Evolutionary conservation across 2,888 invertebrate genomes (phyloP).

Genomic region (Archips xylosteana): DNA sequence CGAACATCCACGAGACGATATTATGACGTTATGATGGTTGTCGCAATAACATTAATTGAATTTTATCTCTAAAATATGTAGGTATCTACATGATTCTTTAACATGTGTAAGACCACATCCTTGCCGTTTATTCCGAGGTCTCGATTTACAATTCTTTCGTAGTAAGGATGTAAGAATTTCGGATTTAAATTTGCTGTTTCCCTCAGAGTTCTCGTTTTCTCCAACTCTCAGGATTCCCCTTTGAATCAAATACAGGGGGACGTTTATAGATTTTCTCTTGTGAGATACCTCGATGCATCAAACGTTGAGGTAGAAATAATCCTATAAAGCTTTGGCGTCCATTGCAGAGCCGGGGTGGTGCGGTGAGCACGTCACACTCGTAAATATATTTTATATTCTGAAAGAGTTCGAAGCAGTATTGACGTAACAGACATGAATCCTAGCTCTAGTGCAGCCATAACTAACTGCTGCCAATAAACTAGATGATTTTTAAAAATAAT

Average conservation of each 20-base stretch:
- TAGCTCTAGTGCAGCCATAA: background rate
- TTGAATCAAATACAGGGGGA: constrained; percentile 11
- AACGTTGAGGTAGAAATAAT: constrained; percentile 26
- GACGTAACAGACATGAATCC: constrained; percentile 16
- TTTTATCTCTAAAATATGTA: background rate
- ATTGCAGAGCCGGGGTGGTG: background rate
- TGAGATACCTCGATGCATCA: constrained; percentile 22
- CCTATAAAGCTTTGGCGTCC: constrained; percentile 6
- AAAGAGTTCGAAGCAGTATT: constrained; percentile 10
- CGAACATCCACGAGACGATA: background rate
- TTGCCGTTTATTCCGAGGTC: background rate
- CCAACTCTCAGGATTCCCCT: background rate
- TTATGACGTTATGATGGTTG: background rate
- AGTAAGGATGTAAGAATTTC: background rate
- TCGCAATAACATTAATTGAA: too few species aligned
- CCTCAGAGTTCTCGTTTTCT: constrained; percentile 9
- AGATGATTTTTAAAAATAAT: background rate
- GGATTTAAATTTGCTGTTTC: background rate
- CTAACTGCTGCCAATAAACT: background rate
- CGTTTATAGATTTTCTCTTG: constrained; percentile 24
- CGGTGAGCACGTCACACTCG: constrained; percentile 11
- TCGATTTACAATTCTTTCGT: background rate
- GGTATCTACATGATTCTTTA: too few species aligned
- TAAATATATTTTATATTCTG: constrained; percentile 34
- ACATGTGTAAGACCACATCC: background rate